Evolutionary conservation across 2,113 vertebrate genomes (phyloP), one percentile per base, ranked within the genome.

Genomic region (Acrocephalus kingi): DNA sequence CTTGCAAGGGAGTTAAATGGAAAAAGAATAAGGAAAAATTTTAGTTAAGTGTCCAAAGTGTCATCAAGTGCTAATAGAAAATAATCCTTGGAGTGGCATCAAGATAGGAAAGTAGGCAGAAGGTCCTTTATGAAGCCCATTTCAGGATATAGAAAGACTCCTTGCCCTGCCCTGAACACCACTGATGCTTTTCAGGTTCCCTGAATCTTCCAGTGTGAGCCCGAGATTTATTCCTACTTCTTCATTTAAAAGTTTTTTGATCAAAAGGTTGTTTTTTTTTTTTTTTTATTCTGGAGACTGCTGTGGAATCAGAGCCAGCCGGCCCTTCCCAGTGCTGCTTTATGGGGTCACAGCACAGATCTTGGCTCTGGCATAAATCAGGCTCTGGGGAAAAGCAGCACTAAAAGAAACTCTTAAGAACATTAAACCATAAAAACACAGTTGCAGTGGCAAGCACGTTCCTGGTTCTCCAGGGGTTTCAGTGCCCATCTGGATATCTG

Each of bases 311-410:
- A 0, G 8, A 84, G 80, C 83, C 86, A 86, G 45, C 5, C 3
- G 0, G 28, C 75, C 82, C 74, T 91, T 93, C 85, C 78, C 86
- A 90, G 64, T 41, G 84, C 79, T 67, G 67, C 66, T 66, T 87
- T 83, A n/a, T 66, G 88, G 90, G 92, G 68, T 95, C 94, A 90
- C 51, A 37, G 68, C 79, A 84, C 69, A 86, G 90, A 80, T 64
- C 88, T 54, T 83, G 90, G 72, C 91, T 93, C 62, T 6, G 2
- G 66, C 46, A 14, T 61, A 87, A 91, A 95, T 87, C 0, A 0
- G 77, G 33, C 94, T 93, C 86, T 91, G 80, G 91, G 91, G 93
- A 94, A 80, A 89, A 95, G 74, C 81, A 73, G 54, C 49, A 24
- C 81, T 79, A 23, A 79, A 82, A 87, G 89, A 93, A 94, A 68